Evolutionary conservation across 2,888 invertebrate species (phyloP), one percentile per base, ranked within the genome.

Genomic region (Melanotus villosus): DNA sequence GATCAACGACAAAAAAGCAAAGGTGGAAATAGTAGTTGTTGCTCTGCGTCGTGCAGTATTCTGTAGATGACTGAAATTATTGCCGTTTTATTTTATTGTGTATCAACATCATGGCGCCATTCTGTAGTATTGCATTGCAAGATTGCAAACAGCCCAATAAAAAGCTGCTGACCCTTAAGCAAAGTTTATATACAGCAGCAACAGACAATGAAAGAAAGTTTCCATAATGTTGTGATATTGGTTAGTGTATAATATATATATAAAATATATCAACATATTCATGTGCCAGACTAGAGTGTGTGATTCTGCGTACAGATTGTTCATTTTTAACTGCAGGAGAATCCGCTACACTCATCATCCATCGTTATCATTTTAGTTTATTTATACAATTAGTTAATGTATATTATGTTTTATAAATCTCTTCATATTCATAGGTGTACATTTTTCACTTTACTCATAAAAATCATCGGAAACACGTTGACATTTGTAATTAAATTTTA

Each of bases 1-100:
- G 96, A 96, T 92, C 95, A 96, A 90, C 91, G 95, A 88, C 95
- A 95, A 88, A 96, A 96, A 88, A 95, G 95, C 89, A 96, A 96
- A 92, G 95, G 95, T 77, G 95, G 95, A 78, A 94, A 95, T 81
- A 95, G 94, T 89, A 94, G 94, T 91, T 96, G 96, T 90, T 96
- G 96, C 90, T 94, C 95, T 81, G 91, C 95, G 81, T 93, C 95
- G 78, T 96, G 96, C 89, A 93, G 94, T 90, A 95, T 96, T 90
- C 92, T 96, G 92, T 96, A 96, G 93, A 76, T 70, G 59, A 66
- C 63, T 56, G 54, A 57, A 34, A 21, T 32, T 47, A 38, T 14
- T 34, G 45, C 50, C 9, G 34, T 63, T 59, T 64, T 58, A 23
- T 86, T 64, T 50, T 56, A 65, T 36, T 30, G 57, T 62, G 43